Conservation (phyloP, 1,140 invertebrate genomes). For the Drosophila auraria region DNA sequence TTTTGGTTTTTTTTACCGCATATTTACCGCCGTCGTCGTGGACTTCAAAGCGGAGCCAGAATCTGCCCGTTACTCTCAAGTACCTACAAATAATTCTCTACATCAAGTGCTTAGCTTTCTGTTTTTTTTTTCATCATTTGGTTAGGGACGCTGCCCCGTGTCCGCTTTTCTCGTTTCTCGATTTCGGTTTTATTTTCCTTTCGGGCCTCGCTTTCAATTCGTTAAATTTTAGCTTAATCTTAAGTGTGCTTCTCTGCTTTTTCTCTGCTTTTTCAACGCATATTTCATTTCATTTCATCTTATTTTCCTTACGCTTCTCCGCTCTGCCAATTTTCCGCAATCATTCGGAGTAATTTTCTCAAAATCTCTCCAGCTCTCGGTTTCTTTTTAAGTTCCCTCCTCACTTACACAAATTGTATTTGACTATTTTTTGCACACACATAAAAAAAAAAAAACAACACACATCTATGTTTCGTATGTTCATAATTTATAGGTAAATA, state of each 20-base stretch:
- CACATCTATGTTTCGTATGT: conserved; percentile 39
- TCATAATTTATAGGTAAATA: conserved; percentile 49
- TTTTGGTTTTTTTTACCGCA: conserved; percentile 11
- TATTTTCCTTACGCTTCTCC: conserved; percentile 18
- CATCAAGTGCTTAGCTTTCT: conserved; percentile 50
- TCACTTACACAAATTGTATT: conserved; percentile 50
- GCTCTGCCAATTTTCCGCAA: conserved; percentile 35
- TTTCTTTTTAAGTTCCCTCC: neutral
- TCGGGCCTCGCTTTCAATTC: conserved; percentile 27
- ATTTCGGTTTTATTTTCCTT: conserved; percentile 6
- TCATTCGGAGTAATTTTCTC: conserved; percentile 44
- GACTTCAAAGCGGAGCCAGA: neutral
- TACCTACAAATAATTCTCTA: conserved; percentile 65
- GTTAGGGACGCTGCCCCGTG: conserved; percentile 6
- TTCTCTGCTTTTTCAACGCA: conserved; percentile 1
- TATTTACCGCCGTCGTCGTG: conserved; percentile 2
- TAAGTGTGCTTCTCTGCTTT: conserved; percentile 33
- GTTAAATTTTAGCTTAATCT: conserved; percentile 63
- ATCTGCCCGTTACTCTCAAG: conserved; percentile 31
- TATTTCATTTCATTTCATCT: conserved; percentile 5
- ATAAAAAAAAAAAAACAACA: conserved; percentile 55
- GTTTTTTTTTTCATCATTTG: conserved; percentile 20
- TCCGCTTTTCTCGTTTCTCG: neutral
- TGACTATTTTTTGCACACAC: conserved; percentile 54
- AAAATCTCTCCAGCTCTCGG: conserved; percentile 10